These are phyloP conservation scores for Melipona quadrifasciata DNA, from an alignment of 1,140 invertebrate species.

Conservation along the genomic window DNA sequence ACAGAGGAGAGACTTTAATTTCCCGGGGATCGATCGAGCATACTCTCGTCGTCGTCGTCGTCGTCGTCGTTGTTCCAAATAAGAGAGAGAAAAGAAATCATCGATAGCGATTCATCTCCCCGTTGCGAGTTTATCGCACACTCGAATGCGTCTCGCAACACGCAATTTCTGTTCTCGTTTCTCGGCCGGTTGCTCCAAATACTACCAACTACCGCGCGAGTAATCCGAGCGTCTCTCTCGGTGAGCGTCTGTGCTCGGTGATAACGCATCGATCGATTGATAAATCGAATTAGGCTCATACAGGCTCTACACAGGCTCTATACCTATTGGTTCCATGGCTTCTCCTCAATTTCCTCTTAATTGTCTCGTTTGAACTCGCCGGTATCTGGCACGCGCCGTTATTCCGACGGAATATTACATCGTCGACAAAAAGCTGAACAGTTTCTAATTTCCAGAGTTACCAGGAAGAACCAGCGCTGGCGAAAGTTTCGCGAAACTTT, in stretches of 20 bases:
- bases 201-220: too few relatives aligned
- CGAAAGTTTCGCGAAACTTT: not conserved
- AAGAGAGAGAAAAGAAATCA: not conserved
- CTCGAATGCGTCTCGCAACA: slow-evolving; percentile 7
- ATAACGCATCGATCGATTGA: slow-evolving; percentile 2
- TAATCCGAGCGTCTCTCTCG: too few relatives aligned
- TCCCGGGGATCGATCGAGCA: slow-evolving; percentile 34
- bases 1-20: slow-evolving; percentile 8
- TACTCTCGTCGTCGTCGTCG: not conserved
- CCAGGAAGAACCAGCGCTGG: not conserved
- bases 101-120: slow-evolving; percentile 5
- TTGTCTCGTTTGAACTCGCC: not conserved
- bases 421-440: not conserved
- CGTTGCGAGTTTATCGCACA: not conserved
- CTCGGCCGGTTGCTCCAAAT: not conserved
- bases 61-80: not conserved
- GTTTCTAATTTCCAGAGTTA: not conserved
- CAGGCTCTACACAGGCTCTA: not conserved
- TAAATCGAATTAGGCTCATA: not conserved
- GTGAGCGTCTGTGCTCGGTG: not conserved
- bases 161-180: slow-evolving; percentile 17
- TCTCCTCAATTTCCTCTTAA: slow-evolving; percentile 30
- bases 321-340: not conserved
- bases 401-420: not conserved
- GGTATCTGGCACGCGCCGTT: not conserved